phyloP scores from a whole-genome alignment of 2,888 invertebrate species.

The Drosophila antonietae region DNA sequence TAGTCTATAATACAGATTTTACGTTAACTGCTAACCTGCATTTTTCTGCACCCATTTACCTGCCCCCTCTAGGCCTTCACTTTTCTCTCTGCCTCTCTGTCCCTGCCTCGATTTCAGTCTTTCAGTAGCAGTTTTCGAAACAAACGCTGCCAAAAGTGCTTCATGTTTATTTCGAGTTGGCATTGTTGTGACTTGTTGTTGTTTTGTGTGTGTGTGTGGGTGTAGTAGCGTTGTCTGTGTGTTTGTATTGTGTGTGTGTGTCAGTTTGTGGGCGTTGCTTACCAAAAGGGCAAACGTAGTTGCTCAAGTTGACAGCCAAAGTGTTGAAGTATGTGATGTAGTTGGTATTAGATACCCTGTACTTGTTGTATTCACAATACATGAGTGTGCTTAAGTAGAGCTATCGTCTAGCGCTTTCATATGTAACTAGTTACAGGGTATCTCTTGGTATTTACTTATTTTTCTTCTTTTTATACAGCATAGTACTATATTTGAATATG shows the following conservation, averaged over 20 bases:
- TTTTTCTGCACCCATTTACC: background rate
- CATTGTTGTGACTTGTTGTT: constrained; percentile 29
- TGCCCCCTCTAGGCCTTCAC: no score
- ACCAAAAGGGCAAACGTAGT: constrained; percentile 65
- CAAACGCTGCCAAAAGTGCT: constrained; percentile 51
- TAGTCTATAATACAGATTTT: constrained; percentile 50
- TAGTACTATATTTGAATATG: constrained; percentile 44
- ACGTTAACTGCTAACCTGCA: constrained; percentile 5
- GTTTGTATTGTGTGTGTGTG: constrained; percentile 21
- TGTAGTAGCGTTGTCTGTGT: background rate
- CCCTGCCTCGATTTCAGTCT: background rate
- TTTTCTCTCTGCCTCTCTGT: no score
- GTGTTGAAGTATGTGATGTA: constrained; percentile 30
- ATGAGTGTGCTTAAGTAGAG: background rate
- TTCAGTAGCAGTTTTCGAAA: constrained; percentile 48
- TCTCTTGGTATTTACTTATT: background rate
- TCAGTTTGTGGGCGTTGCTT: constrained; percentile 54
- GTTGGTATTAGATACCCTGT: constrained; percentile 9
- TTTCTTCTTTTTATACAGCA: background rate
- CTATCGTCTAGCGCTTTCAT: background rate
- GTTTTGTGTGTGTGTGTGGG: constrained; percentile 8
- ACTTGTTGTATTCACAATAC: background rate
- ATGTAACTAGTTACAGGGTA: background rate
- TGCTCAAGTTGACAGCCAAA: constrained; percentile 44
- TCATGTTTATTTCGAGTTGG: constrained; percentile 53